Evolutionary conservation across 2,113 vertebrate genomes (phyloP).

Genomic region (Rhinoptilus africanus): DNA sequence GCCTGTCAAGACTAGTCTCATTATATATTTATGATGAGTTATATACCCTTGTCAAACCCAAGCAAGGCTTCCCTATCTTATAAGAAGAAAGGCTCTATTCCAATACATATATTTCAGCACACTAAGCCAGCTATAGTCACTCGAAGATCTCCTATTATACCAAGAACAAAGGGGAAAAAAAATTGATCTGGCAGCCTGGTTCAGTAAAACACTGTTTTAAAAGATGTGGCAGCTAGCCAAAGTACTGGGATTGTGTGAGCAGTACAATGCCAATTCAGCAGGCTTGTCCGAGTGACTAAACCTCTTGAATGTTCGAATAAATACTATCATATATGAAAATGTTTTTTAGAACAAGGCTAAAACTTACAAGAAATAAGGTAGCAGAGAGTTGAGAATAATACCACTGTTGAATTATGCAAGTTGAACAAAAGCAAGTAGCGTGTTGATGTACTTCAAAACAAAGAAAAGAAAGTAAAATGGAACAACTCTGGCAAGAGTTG

Average conservation of each 20-base stretch:
- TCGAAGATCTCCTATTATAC: neutral
- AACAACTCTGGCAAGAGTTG: neutral
- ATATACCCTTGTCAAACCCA: neutral
- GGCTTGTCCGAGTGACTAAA: neutral
- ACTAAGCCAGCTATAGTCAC: neutral
- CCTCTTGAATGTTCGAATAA: neutral
- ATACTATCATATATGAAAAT: neutral
- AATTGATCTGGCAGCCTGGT: neutral
- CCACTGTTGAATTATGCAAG: neutral
- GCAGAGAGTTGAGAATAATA: neutral
- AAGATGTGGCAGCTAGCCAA: neutral
- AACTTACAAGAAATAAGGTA: neutral
- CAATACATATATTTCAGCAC: neutral
- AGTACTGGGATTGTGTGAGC: neutral
- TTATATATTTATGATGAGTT: neutral
- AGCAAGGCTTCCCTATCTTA: neutral
- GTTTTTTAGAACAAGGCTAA: neutral
- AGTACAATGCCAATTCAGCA: neutral
- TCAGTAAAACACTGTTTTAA: neutral
- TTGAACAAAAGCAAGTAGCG: neutral
- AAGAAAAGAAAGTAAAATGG: neutral
- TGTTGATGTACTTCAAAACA: neutral
- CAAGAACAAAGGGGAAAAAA: neutral
- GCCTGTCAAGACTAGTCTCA: neutral
- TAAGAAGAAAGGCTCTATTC: neutral